Base-by-base conservation (phyloP, 2,888 invertebrate species). In the Nomada ferruginata region DNA sequence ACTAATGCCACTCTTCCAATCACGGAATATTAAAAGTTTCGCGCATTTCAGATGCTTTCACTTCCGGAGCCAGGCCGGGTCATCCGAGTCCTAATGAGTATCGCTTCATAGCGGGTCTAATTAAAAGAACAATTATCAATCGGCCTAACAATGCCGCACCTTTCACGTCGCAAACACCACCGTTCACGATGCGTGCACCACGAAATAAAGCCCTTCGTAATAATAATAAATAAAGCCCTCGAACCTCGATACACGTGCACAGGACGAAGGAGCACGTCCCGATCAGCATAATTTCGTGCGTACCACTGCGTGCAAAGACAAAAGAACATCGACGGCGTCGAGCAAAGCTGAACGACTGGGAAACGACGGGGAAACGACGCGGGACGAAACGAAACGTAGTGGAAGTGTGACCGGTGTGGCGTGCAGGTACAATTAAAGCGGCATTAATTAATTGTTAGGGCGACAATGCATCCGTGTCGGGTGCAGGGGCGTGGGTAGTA, bases 391-490 rank as follows among this genome's bases (percentile, higher is more conserved):
- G 72, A 52, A 44, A 74, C 26, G 64, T 44, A 66, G n/a, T 15
- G 79, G 73, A 74, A 71, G 74, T 52, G 81, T 77, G 85, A 71
- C 63, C 47, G 60, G 72, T 63, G 78, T 64, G 78, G 61, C 77
- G 84, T 79, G 76, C 60, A 73, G 83, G 86, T 64, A 76, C 89
- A 90, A 91, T 91, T 91, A 91, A 87, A 89, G 85, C 85, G 91
- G 90, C 90, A 86, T 91, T 91, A 91, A 91, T 91, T 91, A 91
- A 91, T 91, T 90, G 90, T 90, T 90, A 89, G 90, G 89, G 86
- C 89, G 90, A 91, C 91, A 91, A 91, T 91, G 86, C 83, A 73
- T 78, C 83, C 76, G 57, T 1, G 84, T 85, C 83, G 72, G 85
- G 73, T 75, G 83, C 79, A 76, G 74, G 78, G 64, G 71, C 60